A percentile compares a stretch with the other conserved stretches of the same genome.
Conservation (phyloP, 2,113 vertebrate genomes). For the Pampusana beccarii region DNA sequence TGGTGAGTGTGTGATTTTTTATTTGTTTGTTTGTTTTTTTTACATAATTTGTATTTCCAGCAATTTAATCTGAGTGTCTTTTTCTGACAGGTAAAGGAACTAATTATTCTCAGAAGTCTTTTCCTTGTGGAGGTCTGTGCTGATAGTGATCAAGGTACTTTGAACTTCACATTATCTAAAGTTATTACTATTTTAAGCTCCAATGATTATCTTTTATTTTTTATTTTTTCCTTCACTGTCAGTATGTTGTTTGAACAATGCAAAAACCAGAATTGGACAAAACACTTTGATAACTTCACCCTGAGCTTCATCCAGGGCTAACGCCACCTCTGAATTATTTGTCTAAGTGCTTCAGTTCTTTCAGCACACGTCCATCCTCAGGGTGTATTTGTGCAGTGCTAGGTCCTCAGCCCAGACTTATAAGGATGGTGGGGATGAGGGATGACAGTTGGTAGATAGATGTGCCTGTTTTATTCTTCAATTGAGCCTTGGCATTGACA, state of each 20-base stretch:
- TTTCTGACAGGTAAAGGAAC: background rate
- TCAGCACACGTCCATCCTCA: background rate
- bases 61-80: background rate
- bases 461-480: background rate
- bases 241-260: background rate
- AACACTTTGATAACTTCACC: background rate
- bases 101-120: background rate
- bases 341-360: background rate
- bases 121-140: background rate
- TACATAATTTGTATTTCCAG: background rate
- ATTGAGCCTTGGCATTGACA: background rate
- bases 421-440: background rate
- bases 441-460: background rate
- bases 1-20: background rate
- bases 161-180: background rate
- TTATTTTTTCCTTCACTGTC: background rate
- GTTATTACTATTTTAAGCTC: background rate
- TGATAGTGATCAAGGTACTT: constrained; percentile 18
- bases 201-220: background rate
- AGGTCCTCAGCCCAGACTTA: background rate
- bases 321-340: background rate
- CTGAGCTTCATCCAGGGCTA: background rate
- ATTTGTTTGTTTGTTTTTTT: background rate
- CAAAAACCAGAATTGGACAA: background rate
- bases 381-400: background rate